These are phyloP conservation scores for Theretra japonica DNA, from an alignment of 2,888 invertebrate genomes.

Conservation along the genomic window DNA sequence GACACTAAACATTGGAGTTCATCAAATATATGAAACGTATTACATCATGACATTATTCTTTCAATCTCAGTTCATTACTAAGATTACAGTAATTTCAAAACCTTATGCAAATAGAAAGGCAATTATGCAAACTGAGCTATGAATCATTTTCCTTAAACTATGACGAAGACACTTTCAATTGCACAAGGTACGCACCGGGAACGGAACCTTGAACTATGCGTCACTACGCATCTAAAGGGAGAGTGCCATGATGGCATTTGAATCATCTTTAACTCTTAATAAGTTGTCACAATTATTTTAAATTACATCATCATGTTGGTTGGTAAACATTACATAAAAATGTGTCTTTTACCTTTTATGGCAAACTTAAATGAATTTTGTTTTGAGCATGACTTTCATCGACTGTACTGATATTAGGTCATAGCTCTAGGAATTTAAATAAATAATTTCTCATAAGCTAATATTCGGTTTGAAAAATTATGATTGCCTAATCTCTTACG, in stretches of 20 bases:
- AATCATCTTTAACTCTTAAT: slow-evolving; percentile 4
- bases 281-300: not conserved
- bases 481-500: too few relatives aligned
- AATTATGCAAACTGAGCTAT: slow-evolving; percentile 13
- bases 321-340: too few relatives aligned
- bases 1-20: too few relatives aligned
- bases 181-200: slow-evolving; percentile 24
- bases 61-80: not conserved
- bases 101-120: slow-evolving; percentile 10
- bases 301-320: not conserved
- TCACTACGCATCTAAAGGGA: slow-evolving; percentile 11
- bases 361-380: too few relatives aligned
- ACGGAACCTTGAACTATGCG: slow-evolving; percentile 31
- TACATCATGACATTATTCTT: not conserved
- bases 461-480: too few relatives aligned
- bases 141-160: slow-evolving; percentile 20
- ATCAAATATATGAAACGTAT: not conserved
- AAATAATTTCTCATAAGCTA: too few relatives aligned
- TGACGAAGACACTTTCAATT: slow-evolving; percentile 8
- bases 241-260: slow-evolving; percentile 8
- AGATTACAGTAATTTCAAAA: not conserved
- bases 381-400: too few relatives aligned
- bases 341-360: too few relatives aligned
- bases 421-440: too few relatives aligned
- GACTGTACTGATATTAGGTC: too few relatives aligned